Percentiles rank a stretch among this genome's conserved stretches.
phyloP scores from a whole-genome alignment of 2,888 invertebrate genomes.

The Desoria tigrina region DNA sequence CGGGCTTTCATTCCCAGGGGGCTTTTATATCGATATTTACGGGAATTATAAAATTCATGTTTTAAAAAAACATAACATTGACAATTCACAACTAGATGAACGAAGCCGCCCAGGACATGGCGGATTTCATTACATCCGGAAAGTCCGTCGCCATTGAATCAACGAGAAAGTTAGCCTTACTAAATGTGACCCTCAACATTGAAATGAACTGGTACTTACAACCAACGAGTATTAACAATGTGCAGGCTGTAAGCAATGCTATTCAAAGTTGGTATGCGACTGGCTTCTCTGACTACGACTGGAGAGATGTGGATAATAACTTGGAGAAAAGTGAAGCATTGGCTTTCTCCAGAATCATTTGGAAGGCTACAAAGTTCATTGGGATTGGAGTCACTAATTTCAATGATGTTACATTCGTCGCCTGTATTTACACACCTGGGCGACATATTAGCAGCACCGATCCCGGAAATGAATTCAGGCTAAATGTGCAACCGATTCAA shows the following conservation, averaged over 20 bases:
- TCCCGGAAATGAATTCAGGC: conserved; percentile 22
- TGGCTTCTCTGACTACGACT: conserved; percentile 32
- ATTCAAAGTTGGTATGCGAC: conserved; percentile 38
- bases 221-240: conserved; percentile 18
- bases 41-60: background rate
- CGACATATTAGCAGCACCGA: conserved; percentile 29
- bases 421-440: conserved; percentile 33
- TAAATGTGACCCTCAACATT: conserved; percentile 22
- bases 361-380: conserved; percentile 30
- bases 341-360: conserved; percentile 33
- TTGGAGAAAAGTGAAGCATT: conserved; percentile 29
- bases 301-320: conserved; percentile 26
- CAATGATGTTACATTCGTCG: conserved; percentile 27
- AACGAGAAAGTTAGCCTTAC: conserved; percentile 5
- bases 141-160: conserved; percentile 2
- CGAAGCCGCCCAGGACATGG: conserved; percentile 26
- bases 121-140: conserved; percentile 22
- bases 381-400: conserved; percentile 29
- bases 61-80: background rate
- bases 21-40: too few relatives aligned
- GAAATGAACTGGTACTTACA: conserved; percentile 42
- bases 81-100: conserved; percentile 18
- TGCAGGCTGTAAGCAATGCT: conserved; percentile 33
- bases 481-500: conserved; percentile 28
- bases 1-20: too few relatives aligned